Evolutionary conservation across 1,140 invertebrate species (phyloP), one percentile per base, ranked within the genome.

Genomic region (Babylonia areolata): DNA sequence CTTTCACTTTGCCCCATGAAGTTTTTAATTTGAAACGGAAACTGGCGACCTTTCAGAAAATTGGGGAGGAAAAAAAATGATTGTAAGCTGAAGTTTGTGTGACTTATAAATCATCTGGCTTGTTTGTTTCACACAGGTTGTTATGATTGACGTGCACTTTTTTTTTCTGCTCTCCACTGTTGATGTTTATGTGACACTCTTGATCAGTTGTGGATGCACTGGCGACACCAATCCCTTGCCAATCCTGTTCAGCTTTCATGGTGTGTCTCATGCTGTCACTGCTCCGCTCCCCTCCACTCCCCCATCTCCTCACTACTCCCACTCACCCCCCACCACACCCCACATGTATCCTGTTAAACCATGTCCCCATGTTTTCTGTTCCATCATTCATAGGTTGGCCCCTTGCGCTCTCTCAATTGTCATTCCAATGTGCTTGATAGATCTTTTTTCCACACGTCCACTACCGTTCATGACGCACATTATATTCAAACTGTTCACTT

Each of bases 401-500:
- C 58, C 58, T 64, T n/a, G 58, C 46, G 6, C 58, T 64, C 58
- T 64, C 58, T 64, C 58, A 2, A 64, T 64, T 64, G 58, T 64
- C 58, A 64, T 64, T 64, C 58, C 58, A 64, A 64, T 23, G 58
- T 64, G 58, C 58, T 64, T 64, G 58, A 28, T 64, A 64, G 58
- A 64, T n/a, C 58, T 64, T 64, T 64, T 51, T 64, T 64, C 58
- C 58, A 23, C 28, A 23, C 28, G 58, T 64, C 28, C 58, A 64
- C 58, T 23, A 23, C 46, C 46, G 12, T 64, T 64, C 58, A 23
- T 64, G 58, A 64, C 58, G 58, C 58, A 64, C 58, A 64, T 64
- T 12, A 64, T 64, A 64, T 64, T 64, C 20, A n/a, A 64, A 5
- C 28, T 64, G 58, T 64, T 64, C 58, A 64, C 58, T 64, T 64